Evolutionary conservation across 2,797 vertebrate genomes (phyloP).

Genomic region (Protosalanx chinensis): DNA sequence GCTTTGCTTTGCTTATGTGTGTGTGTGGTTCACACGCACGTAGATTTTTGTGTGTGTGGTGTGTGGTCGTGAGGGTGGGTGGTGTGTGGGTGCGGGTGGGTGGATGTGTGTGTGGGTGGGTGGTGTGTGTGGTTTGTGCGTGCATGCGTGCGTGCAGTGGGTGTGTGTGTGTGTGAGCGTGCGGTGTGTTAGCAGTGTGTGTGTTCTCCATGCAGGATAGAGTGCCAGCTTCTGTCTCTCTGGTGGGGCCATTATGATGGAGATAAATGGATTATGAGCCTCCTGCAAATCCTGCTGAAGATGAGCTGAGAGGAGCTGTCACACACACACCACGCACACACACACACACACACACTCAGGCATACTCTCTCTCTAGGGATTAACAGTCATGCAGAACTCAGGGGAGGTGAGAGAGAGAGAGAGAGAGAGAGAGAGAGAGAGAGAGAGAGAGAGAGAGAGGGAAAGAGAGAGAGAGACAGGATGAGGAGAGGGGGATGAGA

Average conservation of each 20-base stretch:
- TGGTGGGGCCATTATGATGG: slow-evolving; percentile 12
- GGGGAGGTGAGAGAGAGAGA: too few relatives aligned
- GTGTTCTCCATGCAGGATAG: background rate
- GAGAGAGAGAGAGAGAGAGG: too few relatives aligned
- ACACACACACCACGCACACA: background rate
- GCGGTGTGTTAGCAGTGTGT: too few relatives aligned
- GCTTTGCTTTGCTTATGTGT: background rate
- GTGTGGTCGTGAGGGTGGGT: background rate
- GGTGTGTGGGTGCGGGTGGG: background rate
- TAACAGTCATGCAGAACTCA: too few relatives aligned
- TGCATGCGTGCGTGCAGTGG: background rate
- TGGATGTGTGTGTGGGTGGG: too few relatives aligned
- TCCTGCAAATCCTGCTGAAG: slow-evolving; percentile 22
- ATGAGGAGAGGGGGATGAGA: too few relatives aligned
- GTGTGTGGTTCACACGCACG: background rate
- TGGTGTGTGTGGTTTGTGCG: background rate
- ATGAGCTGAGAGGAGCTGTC: slow-evolving; percentile 1
- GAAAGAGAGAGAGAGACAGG: too few relatives aligned
- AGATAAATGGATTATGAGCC: slow-evolving; percentile 18
- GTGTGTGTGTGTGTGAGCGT: too few relatives aligned
- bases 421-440: too few relatives aligned
- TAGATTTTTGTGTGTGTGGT: background rate
- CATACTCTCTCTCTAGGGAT: too few relatives aligned
- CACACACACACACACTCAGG: too few relatives aligned
- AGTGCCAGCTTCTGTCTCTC: background rate